phyloP scores from a whole-genome alignment of 2,888 invertebrate species.

The Machimus rusticus region DNA sequence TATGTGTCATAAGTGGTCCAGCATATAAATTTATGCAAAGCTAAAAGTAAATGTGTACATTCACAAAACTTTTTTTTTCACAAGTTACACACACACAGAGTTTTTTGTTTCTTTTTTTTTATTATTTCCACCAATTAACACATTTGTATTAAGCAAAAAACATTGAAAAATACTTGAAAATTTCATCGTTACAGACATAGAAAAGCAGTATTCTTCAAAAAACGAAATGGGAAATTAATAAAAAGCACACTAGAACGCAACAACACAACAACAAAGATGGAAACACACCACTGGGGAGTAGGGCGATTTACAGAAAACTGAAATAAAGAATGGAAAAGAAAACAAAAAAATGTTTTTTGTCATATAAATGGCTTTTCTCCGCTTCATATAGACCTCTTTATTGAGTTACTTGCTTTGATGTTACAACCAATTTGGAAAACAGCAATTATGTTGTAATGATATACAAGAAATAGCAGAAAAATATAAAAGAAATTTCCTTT shows the following conservation, averaged over 20 bases:
- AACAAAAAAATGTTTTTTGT: conserved; percentile 12
- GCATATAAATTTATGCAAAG: neutral
- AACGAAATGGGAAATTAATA: neutral
- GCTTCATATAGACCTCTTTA: conserved; percentile 35
- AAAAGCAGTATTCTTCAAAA: conserved; percentile 31
- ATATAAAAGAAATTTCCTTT: conserved; percentile 27
- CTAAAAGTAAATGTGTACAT: neutral
- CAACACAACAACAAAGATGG: neutral
- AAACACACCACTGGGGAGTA: neutral
- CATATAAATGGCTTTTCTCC: conserved; percentile 33
- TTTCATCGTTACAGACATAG: conserved; percentile 11
- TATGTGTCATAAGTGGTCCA: neutral
- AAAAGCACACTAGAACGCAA: neutral
- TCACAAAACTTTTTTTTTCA: neutral
- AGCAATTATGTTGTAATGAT: conserved; percentile 29
- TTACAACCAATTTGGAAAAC: conserved; percentile 35
- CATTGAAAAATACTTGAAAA: conserved; percentile 3
- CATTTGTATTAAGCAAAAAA: neutral
- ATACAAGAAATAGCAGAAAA: conserved; percentile 28
- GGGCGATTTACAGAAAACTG: neutral
- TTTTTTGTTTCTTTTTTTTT: neutral
- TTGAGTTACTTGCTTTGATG: conserved; percentile 38
- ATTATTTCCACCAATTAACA: neutral
- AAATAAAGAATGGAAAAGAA: neutral
- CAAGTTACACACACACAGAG: neutral